A percentile compares a stretch with the other conserved stretches of the same genome.
These are phyloP conservation scores for Drosophila tsacasi DNA, from an alignment of 1,140 invertebrate species.

Conservation along the genomic window DNA sequence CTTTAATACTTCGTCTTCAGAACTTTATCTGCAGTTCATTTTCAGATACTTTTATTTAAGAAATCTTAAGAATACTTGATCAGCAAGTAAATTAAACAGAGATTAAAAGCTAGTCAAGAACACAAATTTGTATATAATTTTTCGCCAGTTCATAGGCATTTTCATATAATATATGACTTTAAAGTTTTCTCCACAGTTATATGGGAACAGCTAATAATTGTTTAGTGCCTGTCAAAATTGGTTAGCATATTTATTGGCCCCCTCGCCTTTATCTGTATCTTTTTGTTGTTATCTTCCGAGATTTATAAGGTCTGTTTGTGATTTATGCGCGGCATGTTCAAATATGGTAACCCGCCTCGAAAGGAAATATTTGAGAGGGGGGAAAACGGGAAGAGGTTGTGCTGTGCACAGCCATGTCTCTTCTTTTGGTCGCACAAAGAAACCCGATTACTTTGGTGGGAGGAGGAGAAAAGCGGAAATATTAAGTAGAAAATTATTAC, in stretches of 20 bases:
- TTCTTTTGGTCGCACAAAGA: constrained; percentile 37
- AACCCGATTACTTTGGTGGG: constrained; percentile 10
- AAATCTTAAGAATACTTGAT: too few species aligned
- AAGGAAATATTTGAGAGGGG: constrained; percentile 20
- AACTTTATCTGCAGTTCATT: neutral
- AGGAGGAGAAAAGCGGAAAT: constrained; percentile 22
- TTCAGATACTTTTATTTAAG: neutral
- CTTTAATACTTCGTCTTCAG: neutral
- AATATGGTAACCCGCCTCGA: constrained; percentile 34
- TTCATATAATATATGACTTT: neutral
- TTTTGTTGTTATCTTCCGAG: constrained; percentile 28
- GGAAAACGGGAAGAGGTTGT: constrained; percentile 13
- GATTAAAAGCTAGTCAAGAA: neutral
- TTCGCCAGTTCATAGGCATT: neutral
- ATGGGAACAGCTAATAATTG: constrained; percentile 5
- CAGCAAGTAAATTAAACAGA: neutral
- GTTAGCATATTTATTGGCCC: constrained; percentile 31
- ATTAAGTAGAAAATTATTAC: constrained; percentile 19
- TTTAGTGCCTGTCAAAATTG: constrained; percentile 24
- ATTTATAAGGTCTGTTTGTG: constrained; percentile 36
- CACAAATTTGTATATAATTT: neutral
- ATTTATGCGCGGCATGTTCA: constrained; percentile 41
- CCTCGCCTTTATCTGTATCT: constrained; percentile 14
- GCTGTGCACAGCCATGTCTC: constrained; percentile 8
- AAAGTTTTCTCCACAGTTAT: neutral